These are phyloP conservation scores for Saccopteryx leptura DNA, from an alignment of 2,113 vertebrate genomes.

Conservation along the genomic window DNA sequence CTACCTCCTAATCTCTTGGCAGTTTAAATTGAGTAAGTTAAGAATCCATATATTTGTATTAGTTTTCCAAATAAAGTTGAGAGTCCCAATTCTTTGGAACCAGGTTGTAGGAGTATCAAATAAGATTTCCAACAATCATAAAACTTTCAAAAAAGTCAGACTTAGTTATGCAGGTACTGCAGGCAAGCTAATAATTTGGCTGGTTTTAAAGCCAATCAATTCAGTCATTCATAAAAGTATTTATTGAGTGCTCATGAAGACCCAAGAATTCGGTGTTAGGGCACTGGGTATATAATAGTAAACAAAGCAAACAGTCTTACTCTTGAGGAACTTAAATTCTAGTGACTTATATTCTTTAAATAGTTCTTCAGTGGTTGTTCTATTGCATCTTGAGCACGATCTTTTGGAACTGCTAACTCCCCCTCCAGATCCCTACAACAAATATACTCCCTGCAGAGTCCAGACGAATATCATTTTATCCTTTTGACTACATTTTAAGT, in stretches of 20 bases:
- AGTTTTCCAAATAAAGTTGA: constrained; percentile 7
- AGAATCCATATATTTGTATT: neutral
- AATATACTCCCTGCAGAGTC: neutral
- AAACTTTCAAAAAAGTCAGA: neutral
- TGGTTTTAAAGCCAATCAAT: neutral
- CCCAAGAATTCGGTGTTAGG: neutral
- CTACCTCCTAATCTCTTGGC: neutral
- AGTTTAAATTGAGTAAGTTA: neutral
- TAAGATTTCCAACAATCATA: constrained; percentile 1
- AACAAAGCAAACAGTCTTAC: constrained; percentile 25
- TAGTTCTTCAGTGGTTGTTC: constrained; percentile 15
- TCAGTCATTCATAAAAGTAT: constrained; percentile 10
- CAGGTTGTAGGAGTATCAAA: neutral
- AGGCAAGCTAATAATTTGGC: neutral
- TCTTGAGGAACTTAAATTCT: constrained; percentile 8
- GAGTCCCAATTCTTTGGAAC: neutral
- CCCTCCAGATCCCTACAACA: neutral
- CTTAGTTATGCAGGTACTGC: neutral
- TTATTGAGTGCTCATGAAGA: neutral
- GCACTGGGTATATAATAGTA: neutral
- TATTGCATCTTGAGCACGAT: neutral
- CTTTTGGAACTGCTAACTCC: neutral
- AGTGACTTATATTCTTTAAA: neutral
- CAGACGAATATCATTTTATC: neutral
- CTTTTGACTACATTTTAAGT: neutral